Conservation (phyloP, 2,113 vertebrate genomes). For the Carlito syrichta region DNA sequence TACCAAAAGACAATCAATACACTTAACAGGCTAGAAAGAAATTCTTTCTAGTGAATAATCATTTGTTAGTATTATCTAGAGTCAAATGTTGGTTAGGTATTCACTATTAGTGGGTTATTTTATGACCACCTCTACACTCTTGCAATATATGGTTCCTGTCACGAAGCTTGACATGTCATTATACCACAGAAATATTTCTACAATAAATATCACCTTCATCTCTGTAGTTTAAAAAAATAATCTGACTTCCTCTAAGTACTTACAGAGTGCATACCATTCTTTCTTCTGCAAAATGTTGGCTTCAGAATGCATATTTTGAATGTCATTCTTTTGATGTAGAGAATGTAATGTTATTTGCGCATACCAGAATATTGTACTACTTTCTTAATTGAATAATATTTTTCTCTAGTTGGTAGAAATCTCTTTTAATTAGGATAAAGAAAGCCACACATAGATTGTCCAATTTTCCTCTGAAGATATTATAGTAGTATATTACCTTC, state of each 20-base stretch:
- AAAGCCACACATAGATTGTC: not conserved
- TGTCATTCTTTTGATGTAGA: not conserved
- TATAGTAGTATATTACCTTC: not conserved
- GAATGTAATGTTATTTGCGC: not conserved
- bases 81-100: not conserved
- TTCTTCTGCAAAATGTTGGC: not conserved
- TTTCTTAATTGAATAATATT: not conserved
- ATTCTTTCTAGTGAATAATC: not conserved
- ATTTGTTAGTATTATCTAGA: not conserved
- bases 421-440: not conserved
- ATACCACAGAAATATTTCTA: too few relatives aligned
- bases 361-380: not conserved
- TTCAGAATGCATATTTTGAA: not conserved
- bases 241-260: not conserved
- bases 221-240: not conserved
- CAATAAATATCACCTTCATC: not conserved
- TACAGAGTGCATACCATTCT: not conserved
- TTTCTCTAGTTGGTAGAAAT: not conserved
- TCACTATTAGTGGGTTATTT: not conserved
- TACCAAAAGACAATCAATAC: not conserved
- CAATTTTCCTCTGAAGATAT: not conserved
- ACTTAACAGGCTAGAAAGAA: not conserved
- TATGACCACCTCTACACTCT: slow-evolving; percentile 21
- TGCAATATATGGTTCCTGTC: not conserved
- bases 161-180: not conserved